A percentile compares a stretch with the other conserved stretches of the same genome.
These are phyloP conservation scores for Syngnathus acus DNA, from an alignment of 2,797 vertebrate species.

Conservation along the genomic window DNA sequence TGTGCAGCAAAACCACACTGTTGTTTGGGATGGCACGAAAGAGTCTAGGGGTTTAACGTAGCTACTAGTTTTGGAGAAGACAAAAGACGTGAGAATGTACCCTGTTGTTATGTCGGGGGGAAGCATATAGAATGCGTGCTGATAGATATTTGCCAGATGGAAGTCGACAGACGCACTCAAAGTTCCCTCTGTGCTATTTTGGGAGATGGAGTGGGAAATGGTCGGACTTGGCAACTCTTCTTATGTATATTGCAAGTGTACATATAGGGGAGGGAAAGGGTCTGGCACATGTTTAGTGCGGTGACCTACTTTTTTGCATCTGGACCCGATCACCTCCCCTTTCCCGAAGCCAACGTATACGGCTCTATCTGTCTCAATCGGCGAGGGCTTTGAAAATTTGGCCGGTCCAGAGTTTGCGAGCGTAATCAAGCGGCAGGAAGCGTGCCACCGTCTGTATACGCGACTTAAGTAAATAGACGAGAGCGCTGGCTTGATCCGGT, in stretches of 20 bases:
- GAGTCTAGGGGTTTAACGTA: conserved; percentile 52
- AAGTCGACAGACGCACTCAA: conserved; percentile 20
- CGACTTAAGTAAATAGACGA: background rate
- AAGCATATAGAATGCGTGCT: conserved; percentile 31
- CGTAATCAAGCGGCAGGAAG: conserved; percentile 25
- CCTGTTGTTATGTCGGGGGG: conserved; percentile 41
- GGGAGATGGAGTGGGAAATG: conserved; percentile 39
- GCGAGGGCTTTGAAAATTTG: conserved; percentile 33
- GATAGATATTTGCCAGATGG: conserved; percentile 51
- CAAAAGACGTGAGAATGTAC: conserved; percentile 39
- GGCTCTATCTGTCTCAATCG: conserved; percentile 40
- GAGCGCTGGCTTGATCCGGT: background rate
- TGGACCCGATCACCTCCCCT: conserved; percentile 48
- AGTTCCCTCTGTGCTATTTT: conserved; percentile 44
- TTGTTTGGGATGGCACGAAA: conserved; percentile 25
- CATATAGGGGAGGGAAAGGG: conserved; percentile 49
- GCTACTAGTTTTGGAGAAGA: conserved; percentile 50
- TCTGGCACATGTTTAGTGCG: conserved; percentile 47
- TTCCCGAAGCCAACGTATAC: conserved; percentile 22
- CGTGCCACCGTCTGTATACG: conserved; percentile 9
- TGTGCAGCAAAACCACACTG: conserved; percentile 30
- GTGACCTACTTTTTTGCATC: conserved; percentile 61
- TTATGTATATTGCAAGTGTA: conserved; percentile 31
- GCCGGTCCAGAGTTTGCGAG: conserved; percentile 17
- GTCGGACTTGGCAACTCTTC: conserved; percentile 56